Percentiles rank a stretch among this genome's conserved stretches.
Evolutionary conservation across 2,113 vertebrate genomes (phyloP).

Genomic region (Galbula dea): DNA sequence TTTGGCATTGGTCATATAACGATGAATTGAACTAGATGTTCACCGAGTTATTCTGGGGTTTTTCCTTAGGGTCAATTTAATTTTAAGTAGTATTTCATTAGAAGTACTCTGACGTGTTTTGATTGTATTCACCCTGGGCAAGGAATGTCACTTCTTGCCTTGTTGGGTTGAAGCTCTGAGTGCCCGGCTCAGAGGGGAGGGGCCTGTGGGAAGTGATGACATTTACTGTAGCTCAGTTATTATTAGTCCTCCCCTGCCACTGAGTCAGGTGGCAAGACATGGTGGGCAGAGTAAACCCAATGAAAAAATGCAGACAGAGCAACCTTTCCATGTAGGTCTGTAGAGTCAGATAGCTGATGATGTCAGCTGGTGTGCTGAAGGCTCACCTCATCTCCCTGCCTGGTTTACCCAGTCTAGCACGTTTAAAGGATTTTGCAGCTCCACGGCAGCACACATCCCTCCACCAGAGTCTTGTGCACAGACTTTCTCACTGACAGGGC

Average conservation of each 20-base stretch:
- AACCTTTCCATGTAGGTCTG: neutral
- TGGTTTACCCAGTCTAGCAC: neutral
- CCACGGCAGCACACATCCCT: neutral
- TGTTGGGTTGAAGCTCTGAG: neutral
- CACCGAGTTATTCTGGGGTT: constrained; percentile 3
- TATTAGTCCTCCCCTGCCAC: neutral
- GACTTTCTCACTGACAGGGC: neutral
- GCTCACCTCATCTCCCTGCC: neutral
- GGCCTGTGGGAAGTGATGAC: neutral
- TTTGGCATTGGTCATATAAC: neutral
- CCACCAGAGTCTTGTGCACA: neutral
- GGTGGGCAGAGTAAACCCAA: neutral
- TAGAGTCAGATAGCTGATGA: accelerated
- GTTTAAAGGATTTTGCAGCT: neutral
- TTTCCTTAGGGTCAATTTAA: constrained; percentile 19
- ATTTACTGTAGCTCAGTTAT: neutral
- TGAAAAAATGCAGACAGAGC: neutral
- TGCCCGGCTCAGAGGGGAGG: neutral
- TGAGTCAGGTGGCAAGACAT: neutral
- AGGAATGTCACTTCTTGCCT: constrained; percentile 1
- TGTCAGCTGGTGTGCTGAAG: accelerated
- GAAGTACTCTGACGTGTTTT: neutral
- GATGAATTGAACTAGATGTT: neutral
- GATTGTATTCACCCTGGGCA: neutral
- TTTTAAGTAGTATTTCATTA: neutral